Base-by-base conservation (phyloP, 2,888 invertebrate species). In the Ceratothoa steindachneri region DNA sequence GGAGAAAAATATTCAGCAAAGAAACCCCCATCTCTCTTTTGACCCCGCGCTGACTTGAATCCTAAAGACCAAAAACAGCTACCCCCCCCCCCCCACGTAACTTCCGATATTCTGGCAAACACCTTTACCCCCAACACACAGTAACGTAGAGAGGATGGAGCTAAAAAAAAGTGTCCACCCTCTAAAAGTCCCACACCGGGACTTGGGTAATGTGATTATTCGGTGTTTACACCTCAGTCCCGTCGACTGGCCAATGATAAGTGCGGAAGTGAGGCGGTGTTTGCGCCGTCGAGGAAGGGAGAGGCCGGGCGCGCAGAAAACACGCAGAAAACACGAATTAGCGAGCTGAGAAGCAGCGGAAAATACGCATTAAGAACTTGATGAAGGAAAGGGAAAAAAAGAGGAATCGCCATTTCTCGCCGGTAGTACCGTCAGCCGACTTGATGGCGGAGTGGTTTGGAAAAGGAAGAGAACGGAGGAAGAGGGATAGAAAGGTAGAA, bases 261-360 rank as follows among this genome's bases (percentile, higher is more conserved):
- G 74, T 67, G 64, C 69, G 74, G 74, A 75, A 75, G 71, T 75
- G 67, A 75, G 74, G 67, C 60, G 53, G 60, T 75, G 74, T 75
- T 75, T 75, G 74, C 68, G 74, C 67, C 71, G 71, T 53, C 41
- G 22, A 27, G 4, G 22, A 53, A 30, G 12, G 69, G 30, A 29
- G 22, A 27, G 4, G 22, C 70, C 29, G 12, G 69, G 30, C 30
- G 66, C 52, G 70, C 74, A 74, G 74, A 74, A 74, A 74, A 74
- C 74, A 74, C 66, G 74, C 70, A 70, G 70, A 74, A 74, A 70
- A 70, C 67, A 74, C 74, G 70, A 70, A 73, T 73, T 73, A 73
- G 30, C 30, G 66, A 29, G 70, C 74, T 70, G 74, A 74, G 70
- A 74, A 74, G 69, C 69, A 53, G 74, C 70, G 74, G 70, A 74